These are phyloP conservation scores for Dexiosoma caninum DNA, from an alignment of 2,888 invertebrate genomes.

Conservation along the genomic window DNA sequence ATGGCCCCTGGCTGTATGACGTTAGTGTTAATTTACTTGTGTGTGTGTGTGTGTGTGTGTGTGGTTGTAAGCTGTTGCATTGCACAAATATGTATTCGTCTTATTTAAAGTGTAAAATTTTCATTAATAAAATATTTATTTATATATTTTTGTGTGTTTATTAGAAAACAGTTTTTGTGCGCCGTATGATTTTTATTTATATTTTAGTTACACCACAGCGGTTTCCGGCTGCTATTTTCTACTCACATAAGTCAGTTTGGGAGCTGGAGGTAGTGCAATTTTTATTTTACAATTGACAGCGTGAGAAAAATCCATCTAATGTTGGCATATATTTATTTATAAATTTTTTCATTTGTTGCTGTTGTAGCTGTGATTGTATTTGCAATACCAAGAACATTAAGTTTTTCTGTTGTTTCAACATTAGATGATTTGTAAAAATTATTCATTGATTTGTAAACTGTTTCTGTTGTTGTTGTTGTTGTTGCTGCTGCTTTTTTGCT, in stretches of 20 bases:
- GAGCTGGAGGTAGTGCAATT: slow-evolving; percentile 16
- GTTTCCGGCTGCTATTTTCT: slow-evolving; percentile 57
- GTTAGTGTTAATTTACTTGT: slow-evolving; percentile 53
- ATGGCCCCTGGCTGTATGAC: slow-evolving; percentile 9
- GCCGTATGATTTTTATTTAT: slow-evolving; percentile 35
- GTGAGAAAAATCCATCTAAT: slow-evolving; percentile 56
- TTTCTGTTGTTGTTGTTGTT: not conserved
- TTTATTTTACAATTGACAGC: slow-evolving; percentile 47
- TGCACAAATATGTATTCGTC: not conserved
- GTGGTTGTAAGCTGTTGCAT: not conserved
- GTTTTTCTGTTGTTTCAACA: slow-evolving; percentile 37
- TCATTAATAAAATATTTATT: slow-evolving; percentile 53
- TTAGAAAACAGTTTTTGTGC: not conserved
- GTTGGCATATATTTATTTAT: slow-evolving; percentile 23
- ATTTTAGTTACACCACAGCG: slow-evolving; percentile 55
- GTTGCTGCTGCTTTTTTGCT: no score
- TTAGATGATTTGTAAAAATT: slow-evolving; percentile 60
- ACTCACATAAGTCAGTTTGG: not conserved
- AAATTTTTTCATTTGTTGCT: not conserved
- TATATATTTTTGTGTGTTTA: not conserved
- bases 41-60: slow-evolving; percentile 10
- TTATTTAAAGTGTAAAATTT: slow-evolving; percentile 33
- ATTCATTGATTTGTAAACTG: slow-evolving; percentile 53
- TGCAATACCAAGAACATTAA: slow-evolving; percentile 31
- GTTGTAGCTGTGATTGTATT: slow-evolving; percentile 9